Percentiles rank a stretch among this genome's conserved stretches.
These are phyloP conservation scores for Selenia dentaria DNA, from an alignment of 2,888 invertebrate species.

Conservation along the genomic window DNA sequence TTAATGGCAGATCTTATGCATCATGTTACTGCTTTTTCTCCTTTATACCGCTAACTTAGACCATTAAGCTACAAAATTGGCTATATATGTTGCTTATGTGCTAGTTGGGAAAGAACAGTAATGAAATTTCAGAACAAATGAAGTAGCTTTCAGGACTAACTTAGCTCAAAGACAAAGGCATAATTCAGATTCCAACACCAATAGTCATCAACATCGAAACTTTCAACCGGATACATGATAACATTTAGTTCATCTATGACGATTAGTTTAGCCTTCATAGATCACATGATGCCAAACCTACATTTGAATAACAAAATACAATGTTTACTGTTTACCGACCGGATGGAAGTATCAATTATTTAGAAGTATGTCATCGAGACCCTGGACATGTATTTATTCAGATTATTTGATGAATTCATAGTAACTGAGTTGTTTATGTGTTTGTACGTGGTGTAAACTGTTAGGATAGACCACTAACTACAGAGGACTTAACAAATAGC, in stretches of 20 bases:
- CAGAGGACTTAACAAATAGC: too few relatives aligned
- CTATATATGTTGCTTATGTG: too few relatives aligned
- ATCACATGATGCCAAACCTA: constrained; percentile 42
- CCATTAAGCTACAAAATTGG: too few relatives aligned
- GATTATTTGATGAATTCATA: constrained; percentile 35
- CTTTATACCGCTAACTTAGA: too few relatives aligned
- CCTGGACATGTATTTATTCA: constrained; percentile 39
- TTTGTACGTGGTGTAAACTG: too few relatives aligned
- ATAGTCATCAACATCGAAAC: constrained; percentile 1
- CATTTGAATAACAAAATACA: constrained; percentile 50
- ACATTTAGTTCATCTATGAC: constrained; percentile 39
- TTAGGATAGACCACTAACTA: too few relatives aligned
- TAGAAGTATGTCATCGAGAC: constrained; percentile 35
- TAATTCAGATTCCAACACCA: constrained; percentile 5
- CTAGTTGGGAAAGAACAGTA: too few relatives aligned
- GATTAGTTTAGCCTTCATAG: constrained; percentile 43
- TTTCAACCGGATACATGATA: constrained; percentile 25
- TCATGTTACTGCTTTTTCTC: too few relatives aligned
- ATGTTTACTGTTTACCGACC: constrained; percentile 46
- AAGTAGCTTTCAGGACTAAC: too few relatives aligned
- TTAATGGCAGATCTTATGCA: too few relatives aligned
- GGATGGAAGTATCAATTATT: constrained; percentile 37
- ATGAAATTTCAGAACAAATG: too few relatives aligned
- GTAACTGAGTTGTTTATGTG: neutral
- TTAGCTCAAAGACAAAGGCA: too few relatives aligned